Percentiles rank a stretch among this genome's conserved stretches.
These are phyloP conservation scores for Hecatera dysodea DNA, from an alignment of 2,888 invertebrate species.

Conservation along the genomic window DNA sequence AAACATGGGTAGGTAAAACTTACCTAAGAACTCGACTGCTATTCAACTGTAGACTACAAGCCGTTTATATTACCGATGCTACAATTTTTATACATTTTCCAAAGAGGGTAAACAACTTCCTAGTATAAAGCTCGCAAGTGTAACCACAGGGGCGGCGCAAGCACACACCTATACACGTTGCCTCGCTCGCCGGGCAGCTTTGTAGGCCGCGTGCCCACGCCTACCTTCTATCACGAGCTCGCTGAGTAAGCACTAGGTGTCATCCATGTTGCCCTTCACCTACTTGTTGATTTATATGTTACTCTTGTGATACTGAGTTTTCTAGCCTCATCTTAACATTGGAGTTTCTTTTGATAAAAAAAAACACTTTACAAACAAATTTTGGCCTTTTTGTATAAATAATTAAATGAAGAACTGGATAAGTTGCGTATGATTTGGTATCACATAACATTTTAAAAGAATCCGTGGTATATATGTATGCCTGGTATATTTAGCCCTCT, in stretches of 20 bases:
- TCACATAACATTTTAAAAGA: constrained; percentile 58
- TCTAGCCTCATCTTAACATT: not conserved
- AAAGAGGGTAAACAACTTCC: constrained; percentile 29
- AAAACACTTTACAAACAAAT: not conserved
- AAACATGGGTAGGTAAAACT: not conserved
- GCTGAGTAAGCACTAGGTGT: constrained; percentile 87
- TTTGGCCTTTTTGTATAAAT: not conserved
- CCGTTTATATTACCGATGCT: not conserved
- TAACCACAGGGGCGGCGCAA: constrained; percentile 86
- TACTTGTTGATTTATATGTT: constrained; percentile 65
- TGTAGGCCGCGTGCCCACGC: constrained; percentile 88
- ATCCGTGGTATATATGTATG: constrained; percentile 42
- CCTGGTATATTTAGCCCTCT: constrained; percentile 42
- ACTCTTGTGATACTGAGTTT: constrained; percentile 68
- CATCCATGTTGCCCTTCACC: constrained; percentile 70
- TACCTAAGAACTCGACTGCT: not conserved
- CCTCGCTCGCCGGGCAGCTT: constrained; percentile 85
- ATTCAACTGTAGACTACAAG: not conserved
- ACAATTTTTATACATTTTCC: not conserved
- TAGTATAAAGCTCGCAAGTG: constrained; percentile 54
- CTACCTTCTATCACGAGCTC: constrained; percentile 88
- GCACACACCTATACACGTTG: constrained; percentile 85
- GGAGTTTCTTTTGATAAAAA: not conserved
- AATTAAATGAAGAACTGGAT: not conserved
- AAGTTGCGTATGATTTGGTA: constrained; percentile 60